Evolutionary conservation across 2,113 vertebrate genomes (phyloP).

Genomic region (Hippocampus zosterae): DNA sequence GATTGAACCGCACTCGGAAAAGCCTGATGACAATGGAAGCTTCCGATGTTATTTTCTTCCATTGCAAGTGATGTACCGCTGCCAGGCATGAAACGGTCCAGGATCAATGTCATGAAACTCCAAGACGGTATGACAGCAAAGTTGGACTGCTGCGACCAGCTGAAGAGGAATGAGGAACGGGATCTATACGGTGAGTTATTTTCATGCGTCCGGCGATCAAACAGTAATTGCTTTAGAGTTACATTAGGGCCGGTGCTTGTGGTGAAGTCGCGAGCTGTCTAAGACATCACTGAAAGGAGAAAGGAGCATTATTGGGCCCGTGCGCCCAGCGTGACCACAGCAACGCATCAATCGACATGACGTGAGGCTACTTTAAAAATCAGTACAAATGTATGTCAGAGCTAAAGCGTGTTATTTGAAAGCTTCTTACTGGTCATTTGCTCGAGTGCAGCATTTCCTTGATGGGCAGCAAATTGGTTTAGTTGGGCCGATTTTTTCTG

Average conservation of each 20-base stretch:
- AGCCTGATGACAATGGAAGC: conserved; percentile 5
- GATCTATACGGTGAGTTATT: conserved; percentile 48
- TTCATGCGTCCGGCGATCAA: conserved; percentile 55
- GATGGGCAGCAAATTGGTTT: not conserved
- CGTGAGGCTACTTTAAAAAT: conserved; percentile 33
- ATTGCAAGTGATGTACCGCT: conserved; percentile 35
- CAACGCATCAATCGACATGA: conserved; percentile 46
- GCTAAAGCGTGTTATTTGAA: conserved; percentile 14
- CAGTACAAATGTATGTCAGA: conserved; percentile 31
- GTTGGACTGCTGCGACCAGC: conserved; percentile 45
- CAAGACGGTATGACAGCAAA: conserved; percentile 38
- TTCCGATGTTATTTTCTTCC: conserved; percentile 24
- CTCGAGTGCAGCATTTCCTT: not conserved
- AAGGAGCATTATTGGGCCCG: conserved; percentile 41
- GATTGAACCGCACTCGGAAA: conserved; percentile 7
- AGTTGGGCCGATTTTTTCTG: not conserved
- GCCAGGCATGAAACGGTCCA: conserved; percentile 22
- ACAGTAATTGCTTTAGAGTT: conserved; percentile 64
- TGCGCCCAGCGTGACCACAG: conserved; percentile 33
- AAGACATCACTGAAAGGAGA: conserved; percentile 50
- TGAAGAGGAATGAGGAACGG: conserved; percentile 32
- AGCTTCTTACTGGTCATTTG: not conserved
- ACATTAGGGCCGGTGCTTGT: conserved; percentile 52
- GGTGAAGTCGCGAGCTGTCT: conserved; percentile 52
- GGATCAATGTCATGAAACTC: conserved; percentile 51